Evolutionary conservation across 2,113 vertebrate genomes (phyloP).

Genomic region (Prochilodus magdalenae): DNA sequence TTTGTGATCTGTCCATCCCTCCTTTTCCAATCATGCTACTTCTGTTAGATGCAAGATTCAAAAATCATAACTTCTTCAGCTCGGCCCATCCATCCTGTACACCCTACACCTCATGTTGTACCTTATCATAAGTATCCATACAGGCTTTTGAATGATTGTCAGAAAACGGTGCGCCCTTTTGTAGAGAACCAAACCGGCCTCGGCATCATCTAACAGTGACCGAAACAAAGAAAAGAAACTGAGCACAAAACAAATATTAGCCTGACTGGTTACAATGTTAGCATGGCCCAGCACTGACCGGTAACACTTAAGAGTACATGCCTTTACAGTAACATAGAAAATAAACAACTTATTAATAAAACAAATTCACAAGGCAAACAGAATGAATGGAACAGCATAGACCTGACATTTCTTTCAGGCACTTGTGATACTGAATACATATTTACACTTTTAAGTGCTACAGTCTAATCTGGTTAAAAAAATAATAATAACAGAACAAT

Average conservation of each 20-base stretch:
- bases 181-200: neutral
- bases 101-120: neutral
- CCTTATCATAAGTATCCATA: neutral
- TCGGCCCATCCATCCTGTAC: neutral
- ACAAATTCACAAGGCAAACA: slow-evolving; percentile 18
- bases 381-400: slow-evolving; percentile 54
- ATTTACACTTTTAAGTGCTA: slow-evolving; percentile 70
- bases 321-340: slow-evolving; percentile 38
- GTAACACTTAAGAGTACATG: neutral
- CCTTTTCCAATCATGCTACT: neutral
- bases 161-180: slow-evolving; percentile 10
- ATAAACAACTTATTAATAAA: slow-evolving; percentile 45
- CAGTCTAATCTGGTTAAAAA: slow-evolving; percentile 55
- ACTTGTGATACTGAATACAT: slow-evolving; percentile 71
- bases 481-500: slow-evolving; percentile 39
- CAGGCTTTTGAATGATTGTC: slow-evolving; percentile 25
- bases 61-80: neutral
- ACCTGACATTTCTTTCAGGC: slow-evolving; percentile 69
- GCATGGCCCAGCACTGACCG: no score
- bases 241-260: slow-evolving; percentile 4
- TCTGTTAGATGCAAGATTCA: neutral
- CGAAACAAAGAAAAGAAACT: neutral
- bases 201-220: neutral
- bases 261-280: neutral
- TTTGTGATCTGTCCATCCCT: neutral